A percentile compares a stretch with the other conserved stretches of the same genome.
phyloP scores from a whole-genome alignment of 1,140 invertebrate genomes.

The Ceratina japonica region DNA sequence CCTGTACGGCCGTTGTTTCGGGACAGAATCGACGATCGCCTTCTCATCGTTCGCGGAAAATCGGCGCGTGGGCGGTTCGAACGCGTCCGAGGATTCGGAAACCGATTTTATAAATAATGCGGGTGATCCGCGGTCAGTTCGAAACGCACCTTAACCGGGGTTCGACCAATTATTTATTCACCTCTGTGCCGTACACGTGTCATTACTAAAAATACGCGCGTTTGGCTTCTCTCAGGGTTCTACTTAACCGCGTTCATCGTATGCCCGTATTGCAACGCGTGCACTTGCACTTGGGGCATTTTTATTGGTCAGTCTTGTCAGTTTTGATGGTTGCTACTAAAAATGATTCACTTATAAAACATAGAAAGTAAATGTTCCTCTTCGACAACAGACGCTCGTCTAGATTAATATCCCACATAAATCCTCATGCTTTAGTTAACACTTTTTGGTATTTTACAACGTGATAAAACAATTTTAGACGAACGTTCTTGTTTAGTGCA shows the following conservation, averaged over 20 bases:
- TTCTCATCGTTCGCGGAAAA: not conserved
- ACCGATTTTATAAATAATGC: slow-evolving; percentile 63
- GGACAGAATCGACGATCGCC: not conserved
- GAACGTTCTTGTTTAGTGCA: no score
- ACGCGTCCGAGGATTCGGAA: slow-evolving; percentile 41
- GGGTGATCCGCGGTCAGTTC: slow-evolving; percentile 25
- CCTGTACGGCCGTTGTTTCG: not conserved
- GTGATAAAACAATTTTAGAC: no score
- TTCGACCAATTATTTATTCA: slow-evolving; percentile 64
- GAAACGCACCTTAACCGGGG: slow-evolving; percentile 22
- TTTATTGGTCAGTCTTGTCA: not conserved
- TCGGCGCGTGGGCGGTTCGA: not conserved
- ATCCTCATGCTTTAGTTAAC: no score
- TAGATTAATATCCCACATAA: no score
- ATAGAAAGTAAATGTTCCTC: no score
- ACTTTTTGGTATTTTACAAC: no score
- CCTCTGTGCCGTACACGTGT: slow-evolving; percentile 61
- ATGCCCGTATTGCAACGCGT: not conserved
- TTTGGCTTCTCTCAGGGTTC: slow-evolving; percentile 52
- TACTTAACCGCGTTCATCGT: slow-evolving; percentile 1
- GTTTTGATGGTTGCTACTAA: no score
- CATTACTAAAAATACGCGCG: slow-evolving; percentile 65
- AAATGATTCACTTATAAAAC: no score
- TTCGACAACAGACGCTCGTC: no score
- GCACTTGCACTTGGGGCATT: slow-evolving; percentile 42